These are phyloP conservation scores for Anguilla pacifica DNA, from an alignment of 2,797 vertebrate species.

Conservation along the genomic window DNA sequence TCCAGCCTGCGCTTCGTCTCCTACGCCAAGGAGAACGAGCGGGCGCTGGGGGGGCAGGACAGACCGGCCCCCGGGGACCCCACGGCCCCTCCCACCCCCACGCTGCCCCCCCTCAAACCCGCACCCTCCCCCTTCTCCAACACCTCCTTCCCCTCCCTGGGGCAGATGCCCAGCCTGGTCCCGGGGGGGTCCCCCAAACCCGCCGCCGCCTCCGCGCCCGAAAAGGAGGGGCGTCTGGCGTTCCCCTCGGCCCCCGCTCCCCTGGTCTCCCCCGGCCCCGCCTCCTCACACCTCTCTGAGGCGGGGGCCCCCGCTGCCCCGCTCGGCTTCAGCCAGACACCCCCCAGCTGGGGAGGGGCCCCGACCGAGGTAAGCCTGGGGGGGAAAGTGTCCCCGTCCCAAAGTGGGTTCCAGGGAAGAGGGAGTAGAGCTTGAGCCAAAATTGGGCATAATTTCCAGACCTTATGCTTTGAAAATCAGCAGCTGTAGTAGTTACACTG, in stretches of 20 bases:
- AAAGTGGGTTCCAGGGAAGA: not conserved
- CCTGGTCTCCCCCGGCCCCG: constrained; percentile 76
- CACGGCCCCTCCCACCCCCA: constrained; percentile 67
- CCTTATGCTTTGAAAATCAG: not conserved
- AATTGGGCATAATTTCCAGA: too few relatives aligned
- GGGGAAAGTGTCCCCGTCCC: not conserved
- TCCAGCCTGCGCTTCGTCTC: constrained; percentile 81
- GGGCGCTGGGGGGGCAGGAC: too few relatives aligned
- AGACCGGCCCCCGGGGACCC: constrained; percentile 66
- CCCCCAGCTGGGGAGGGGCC: constrained; percentile 70
- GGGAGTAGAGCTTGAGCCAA: not conserved
- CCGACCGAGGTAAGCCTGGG: constrained; percentile 81
- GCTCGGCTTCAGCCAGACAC: constrained; percentile 76
- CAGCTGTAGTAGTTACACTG: not conserved
- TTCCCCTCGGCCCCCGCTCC: constrained; percentile 76
- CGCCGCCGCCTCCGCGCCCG: constrained; percentile 61
- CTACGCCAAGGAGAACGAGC: constrained; percentile 52
- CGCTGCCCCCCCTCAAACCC: constrained; percentile 76
- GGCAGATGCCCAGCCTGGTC: constrained; percentile 79
- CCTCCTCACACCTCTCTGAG: constrained; percentile 81
- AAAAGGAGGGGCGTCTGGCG: constrained; percentile 69
- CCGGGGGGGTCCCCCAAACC: constrained; percentile 71
- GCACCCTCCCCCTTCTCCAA: constrained; percentile 86
- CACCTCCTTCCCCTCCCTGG: constrained; percentile 78
- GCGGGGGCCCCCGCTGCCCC: constrained; percentile 74